Evolutionary conservation across 2,113 vertebrate species (phyloP).

Genomic region (Stercorarius parasiticus): DNA sequence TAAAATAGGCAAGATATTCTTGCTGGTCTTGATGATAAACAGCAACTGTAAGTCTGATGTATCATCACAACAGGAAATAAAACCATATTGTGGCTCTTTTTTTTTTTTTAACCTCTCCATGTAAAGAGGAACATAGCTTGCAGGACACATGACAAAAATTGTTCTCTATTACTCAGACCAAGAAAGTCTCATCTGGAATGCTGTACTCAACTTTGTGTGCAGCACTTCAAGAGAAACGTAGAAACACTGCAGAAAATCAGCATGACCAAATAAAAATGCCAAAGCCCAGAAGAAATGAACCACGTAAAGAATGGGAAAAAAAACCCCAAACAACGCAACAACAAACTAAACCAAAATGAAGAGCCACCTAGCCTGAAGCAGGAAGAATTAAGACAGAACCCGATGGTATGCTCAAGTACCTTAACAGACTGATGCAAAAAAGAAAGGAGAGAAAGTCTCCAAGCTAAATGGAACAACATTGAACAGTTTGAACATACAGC

Average conservation of each 20-base stretch:
- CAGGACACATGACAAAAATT: not conserved
- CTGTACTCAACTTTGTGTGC: not conserved
- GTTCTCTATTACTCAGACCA: not conserved
- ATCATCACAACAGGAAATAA: not conserved
- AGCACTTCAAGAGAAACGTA: not conserved
- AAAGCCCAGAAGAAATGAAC: not conserved
- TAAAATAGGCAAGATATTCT: not conserved
- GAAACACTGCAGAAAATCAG: not conserved
- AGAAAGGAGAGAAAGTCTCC: not conserved
- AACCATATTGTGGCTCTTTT: rapidly evolving
- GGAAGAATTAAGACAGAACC: not conserved
- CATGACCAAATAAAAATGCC: not conserved
- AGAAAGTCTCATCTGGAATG: not conserved
- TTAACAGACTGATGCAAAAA: not conserved
- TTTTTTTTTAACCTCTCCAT: not conserved
- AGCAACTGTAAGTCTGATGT: not conserved
- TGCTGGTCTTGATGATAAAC: not conserved
- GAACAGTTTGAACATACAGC: not conserved
- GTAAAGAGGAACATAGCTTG: not conserved
- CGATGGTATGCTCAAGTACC: not conserved
- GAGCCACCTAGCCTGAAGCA: not conserved
- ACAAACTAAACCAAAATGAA: not conserved
- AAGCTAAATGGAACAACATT: not conserved
- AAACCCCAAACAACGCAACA: not conserved
- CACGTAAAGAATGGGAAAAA: not conserved